A percentile compares a stretch with the other conserved stretches of the same genome.
Evolutionary conservation across 2,113 vertebrate species (phyloP).

Genomic region (Perca flavescens): DNA sequence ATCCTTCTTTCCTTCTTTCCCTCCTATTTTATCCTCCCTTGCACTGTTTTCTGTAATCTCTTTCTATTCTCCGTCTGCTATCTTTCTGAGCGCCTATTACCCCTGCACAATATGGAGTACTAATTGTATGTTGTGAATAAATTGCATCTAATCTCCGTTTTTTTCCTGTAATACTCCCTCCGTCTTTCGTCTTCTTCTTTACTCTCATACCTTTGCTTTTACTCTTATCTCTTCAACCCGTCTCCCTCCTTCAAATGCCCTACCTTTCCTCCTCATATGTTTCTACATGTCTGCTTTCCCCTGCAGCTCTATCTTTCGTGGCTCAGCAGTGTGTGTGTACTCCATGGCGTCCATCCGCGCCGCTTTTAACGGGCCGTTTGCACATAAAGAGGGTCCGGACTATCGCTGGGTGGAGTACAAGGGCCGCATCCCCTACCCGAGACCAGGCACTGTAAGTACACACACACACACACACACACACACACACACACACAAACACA

Average conservation of each 20-base stretch:
- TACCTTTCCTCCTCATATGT: neutral
- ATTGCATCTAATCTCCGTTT: no score
- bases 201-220: neutral
- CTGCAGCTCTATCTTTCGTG: constrained; percentile 84
- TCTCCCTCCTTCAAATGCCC: neutral
- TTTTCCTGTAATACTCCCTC: no score
- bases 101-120: no score
- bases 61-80: neutral
- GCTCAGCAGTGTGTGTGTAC: constrained; percentile 88
- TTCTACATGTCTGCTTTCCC: neutral
- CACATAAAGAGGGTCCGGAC: constrained; percentile 88
- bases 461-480: neutral
- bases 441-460: constrained; percentile 87
- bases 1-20: neutral
- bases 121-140: no score
- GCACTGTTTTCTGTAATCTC: neutral
- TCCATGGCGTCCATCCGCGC: constrained; percentile 88
- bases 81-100: neutral
- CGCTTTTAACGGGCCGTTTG: constrained; percentile 89
- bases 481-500: no score
- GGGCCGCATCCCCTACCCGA: constrained; percentile 88
- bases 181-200: neutral
- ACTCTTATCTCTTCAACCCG: neutral
- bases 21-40: neutral
- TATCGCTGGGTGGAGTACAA: constrained; percentile 90